Evolutionary conservation across 2,888 invertebrate genomes (phyloP).

Genomic region (Eustalomyia histrio): DNA sequence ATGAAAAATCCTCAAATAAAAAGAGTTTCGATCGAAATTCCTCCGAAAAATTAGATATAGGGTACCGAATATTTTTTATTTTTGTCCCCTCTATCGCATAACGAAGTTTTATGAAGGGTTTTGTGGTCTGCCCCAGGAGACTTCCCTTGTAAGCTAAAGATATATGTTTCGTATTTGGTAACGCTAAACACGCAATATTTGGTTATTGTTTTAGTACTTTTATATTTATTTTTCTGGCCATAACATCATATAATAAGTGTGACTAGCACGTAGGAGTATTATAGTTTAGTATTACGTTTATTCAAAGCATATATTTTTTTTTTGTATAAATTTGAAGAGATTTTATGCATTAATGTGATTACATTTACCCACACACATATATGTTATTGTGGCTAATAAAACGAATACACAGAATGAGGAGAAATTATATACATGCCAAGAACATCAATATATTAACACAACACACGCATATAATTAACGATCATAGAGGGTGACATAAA

Average conservation of each 20-base stretch:
- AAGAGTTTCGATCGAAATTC: too few species aligned
- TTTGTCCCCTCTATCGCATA: too few species aligned
- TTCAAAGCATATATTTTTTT: slow-evolving; percentile 25
- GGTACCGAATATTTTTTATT: too few species aligned
- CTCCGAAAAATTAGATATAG: too few species aligned
- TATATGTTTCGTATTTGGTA: slow-evolving; percentile 34
- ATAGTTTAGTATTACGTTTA: slow-evolving; percentile 46
- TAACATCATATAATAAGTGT: slow-evolving; percentile 11
- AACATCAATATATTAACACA: slow-evolving; percentile 13
- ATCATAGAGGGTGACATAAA: slow-evolving; percentile 19
- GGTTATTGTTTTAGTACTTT: slow-evolving; percentile 24
- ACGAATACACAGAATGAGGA: neutral
- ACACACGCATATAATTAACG: slow-evolving; percentile 11
- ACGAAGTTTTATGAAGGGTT: too few species aligned
- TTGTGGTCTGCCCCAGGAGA: too few species aligned
- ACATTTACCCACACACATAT: slow-evolving; percentile 31
- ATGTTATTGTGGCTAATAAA: slow-evolving; percentile 12
- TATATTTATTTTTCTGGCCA: neutral
- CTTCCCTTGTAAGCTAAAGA: too few species aligned
- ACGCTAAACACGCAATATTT: slow-evolving; percentile 44
- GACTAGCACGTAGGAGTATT: slow-evolving; percentile 42
- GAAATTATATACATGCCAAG: slow-evolving; percentile 25
- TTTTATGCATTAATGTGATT: slow-evolving; percentile 56
- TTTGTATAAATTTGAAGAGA: slow-evolving; percentile 51
- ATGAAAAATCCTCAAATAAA: too few species aligned